Percentiles rank a stretch among this genome's conserved stretches.
Conservation (phyloP, 2,797 vertebrate species). For the Scolopax rusticola region DNA sequence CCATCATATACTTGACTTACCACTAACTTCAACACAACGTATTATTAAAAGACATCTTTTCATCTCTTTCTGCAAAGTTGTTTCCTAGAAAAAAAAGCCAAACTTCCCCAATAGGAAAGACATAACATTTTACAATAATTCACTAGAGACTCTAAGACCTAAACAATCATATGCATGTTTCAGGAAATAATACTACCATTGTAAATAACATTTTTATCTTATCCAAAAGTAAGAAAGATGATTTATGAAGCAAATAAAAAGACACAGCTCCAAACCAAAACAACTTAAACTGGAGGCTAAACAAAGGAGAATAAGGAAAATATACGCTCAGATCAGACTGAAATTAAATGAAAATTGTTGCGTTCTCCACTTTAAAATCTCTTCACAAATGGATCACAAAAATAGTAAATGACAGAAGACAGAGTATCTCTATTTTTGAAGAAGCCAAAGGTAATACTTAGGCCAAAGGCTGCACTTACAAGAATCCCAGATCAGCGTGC, state of each 20-base stretch:
- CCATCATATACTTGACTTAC: neutral
- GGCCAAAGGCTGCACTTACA: neutral
- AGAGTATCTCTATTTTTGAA: neutral
- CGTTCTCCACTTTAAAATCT: neutral
- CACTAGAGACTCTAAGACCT: neutral
- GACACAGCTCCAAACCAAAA: neutral
- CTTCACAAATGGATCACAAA: neutral
- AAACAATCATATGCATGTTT: neutral
- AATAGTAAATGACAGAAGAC: neutral
- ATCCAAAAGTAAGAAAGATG: neutral
- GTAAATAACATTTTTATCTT: neutral
- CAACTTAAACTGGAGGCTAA: neutral
- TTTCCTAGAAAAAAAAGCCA: neutral
- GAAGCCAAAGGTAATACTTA: neutral
- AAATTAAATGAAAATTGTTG: neutral
- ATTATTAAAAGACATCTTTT: neutral
- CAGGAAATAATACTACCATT: neutral
- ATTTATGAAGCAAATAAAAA: slow-evolving; percentile 20
- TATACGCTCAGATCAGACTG: neutral
- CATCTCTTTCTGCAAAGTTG: neutral
- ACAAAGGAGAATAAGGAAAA: neutral
- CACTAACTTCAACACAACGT: neutral
- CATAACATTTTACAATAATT: neutral
- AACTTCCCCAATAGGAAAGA: neutral
- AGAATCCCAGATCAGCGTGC: neutral